phyloP scores from a whole-genome alignment of 1,140 invertebrate genomes.

The Heliconius hermathena region DNA sequence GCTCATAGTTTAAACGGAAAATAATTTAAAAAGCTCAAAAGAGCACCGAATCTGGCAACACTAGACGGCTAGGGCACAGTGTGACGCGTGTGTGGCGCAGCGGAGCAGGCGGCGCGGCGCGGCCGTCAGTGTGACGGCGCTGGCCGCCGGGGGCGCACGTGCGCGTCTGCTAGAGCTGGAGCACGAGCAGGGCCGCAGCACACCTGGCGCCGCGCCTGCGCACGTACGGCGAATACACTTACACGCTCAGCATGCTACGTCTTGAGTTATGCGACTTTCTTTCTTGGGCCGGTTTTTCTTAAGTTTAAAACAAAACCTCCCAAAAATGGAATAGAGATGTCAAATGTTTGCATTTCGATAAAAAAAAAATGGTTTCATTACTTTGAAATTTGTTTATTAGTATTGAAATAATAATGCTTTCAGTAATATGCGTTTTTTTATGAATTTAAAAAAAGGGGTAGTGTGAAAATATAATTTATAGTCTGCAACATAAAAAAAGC shows the following conservation, averaged over 20 bases:
- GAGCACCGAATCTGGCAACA: background rate
- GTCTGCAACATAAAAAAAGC: too few relatives aligned
- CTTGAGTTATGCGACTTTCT: constrained; percentile 6
- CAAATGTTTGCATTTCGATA: too few relatives aligned
- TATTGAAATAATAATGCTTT: too few relatives aligned
- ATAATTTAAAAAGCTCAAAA: background rate
- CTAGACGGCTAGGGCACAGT: background rate
- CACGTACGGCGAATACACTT: constrained; percentile 34
- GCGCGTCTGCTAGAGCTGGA: constrained; percentile 73
- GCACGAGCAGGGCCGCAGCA: constrained; percentile 76
- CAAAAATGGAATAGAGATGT: too few relatives aligned
- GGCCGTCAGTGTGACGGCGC: constrained; percentile 16
- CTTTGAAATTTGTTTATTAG: too few relatives aligned
- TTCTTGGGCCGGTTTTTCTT: too few relatives aligned
- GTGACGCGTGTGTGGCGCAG: constrained; percentile 37
- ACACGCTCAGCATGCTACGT: constrained; percentile 37
- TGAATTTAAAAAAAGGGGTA: background rate
- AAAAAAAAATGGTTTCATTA: too few relatives aligned
- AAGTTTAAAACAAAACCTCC: too few relatives aligned
- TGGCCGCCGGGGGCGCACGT: constrained; percentile 42
- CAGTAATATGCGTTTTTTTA: background rate
- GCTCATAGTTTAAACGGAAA: background rate
- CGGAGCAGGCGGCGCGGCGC: constrained; percentile 37
- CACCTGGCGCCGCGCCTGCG: constrained; percentile 65
- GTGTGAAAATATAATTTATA: too few relatives aligned